Percentiles rank a stretch among this genome's conserved stretches.
These are phyloP conservation scores for Conomelus anceps DNA, from an alignment of 2,888 invertebrate genomes.

Conservation along the genomic window DNA sequence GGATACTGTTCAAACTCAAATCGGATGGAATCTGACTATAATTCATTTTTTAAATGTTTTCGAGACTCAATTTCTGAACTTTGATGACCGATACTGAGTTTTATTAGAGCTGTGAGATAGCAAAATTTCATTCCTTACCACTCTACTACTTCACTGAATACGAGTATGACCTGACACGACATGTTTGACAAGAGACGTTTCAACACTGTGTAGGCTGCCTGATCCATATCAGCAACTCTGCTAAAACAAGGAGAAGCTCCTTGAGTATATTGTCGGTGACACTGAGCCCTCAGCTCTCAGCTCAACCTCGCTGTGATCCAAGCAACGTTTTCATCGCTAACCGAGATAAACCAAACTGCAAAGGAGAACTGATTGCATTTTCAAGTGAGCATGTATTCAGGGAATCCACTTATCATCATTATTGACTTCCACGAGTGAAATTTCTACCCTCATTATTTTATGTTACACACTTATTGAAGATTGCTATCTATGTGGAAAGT, in stretches of 20 bases:
- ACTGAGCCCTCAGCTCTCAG: neutral
- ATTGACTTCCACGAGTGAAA: too few species aligned
- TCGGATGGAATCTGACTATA: too few species aligned
- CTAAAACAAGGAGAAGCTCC: neutral
- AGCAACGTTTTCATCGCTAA: neutral
- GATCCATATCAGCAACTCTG: neutral
- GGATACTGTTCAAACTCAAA: too few species aligned
- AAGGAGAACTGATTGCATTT: neutral
- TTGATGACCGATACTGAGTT: too few species aligned
- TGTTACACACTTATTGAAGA: too few species aligned
- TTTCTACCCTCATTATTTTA: too few species aligned
- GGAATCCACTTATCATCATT: too few species aligned
- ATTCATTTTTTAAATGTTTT: too few species aligned
- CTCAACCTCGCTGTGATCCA: neutral
- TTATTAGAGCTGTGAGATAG: neutral
- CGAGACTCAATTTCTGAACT: too few species aligned
- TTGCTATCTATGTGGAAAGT: too few species aligned
- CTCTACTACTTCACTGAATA: neutral
- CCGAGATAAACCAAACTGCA: neutral
- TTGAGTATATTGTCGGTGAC: neutral
- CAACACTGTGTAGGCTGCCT: neutral
- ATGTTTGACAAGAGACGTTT: neutral
- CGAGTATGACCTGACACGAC: neutral
- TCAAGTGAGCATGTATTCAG: neutral
- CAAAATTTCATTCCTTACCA: neutral